Base-by-base conservation (phyloP, 2,113 vertebrate species). In the Cyrtonyx montezumae region DNA sequence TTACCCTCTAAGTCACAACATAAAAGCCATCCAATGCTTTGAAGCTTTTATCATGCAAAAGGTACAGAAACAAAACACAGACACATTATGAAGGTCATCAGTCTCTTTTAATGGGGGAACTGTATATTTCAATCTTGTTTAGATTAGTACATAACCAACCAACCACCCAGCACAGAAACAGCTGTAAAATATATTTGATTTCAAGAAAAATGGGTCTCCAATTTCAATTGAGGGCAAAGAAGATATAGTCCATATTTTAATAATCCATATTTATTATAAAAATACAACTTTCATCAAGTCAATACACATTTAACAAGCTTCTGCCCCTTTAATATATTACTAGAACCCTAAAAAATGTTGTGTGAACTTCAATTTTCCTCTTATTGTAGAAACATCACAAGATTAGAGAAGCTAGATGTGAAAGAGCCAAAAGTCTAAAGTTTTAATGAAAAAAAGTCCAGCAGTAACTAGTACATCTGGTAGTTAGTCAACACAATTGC, bases 31-130 rank as follows among this genome's bases (percentile, higher is more conserved):
- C 73, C 92, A 94, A 94, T 45, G 10, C 82, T 89, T 94, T 89
- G 94, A 34, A 95, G 84, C 58, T 93, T 93, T 96, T 88, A 87
- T 91, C 96, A 97, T 97, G 97, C 96, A 98, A 95, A 96, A 97
- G 80, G 53, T 97, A 97, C 91, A 95, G 94, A 97, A 97, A 97
- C 97, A 98, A 98, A 98, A 98, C 97, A 98, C 98, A 96, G 97
- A 98, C 97, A 97, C 97, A 96, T 96, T 93, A 96, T 94, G 91
- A 95, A 93, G 96, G 96, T 98, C 97, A 97, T 85, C 97, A 97
- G 94, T 97, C 96, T 98, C 96, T 97, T 98, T 98, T 98, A 98
- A 98, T 96, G 75, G 96, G 97, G 96, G 95, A 97, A 97, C 84
- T 96, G 95, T 84, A 94, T 96, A 97, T 96, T 97, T 94, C 92